A percentile compares a stretch with the other conserved stretches of the same genome.
These are phyloP conservation scores for Listrodromus nycthemerus DNA, from an alignment of 2,888 invertebrate genomes.

Conservation along the genomic window DNA sequence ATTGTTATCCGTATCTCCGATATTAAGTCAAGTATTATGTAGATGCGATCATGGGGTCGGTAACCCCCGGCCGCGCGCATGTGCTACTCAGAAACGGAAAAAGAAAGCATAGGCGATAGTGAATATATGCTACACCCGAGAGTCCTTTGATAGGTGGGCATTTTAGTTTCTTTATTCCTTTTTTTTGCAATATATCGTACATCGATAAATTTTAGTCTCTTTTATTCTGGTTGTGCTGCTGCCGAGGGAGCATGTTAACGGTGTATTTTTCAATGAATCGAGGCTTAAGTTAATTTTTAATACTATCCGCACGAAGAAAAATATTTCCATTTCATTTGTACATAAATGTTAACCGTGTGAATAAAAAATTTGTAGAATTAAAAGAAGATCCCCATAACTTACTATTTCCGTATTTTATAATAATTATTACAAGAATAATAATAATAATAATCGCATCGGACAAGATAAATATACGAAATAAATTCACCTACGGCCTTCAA, in stretches of 20 bases:
- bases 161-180: neutral
- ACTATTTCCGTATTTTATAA: neutral
- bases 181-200: conserved; percentile 1
- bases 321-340: conserved; percentile 80
- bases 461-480: too few relatives aligned
- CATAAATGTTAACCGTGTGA: conserved; percentile 80
- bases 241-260: neutral
- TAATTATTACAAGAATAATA: neutral
- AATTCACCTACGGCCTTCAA: too few relatives aligned
- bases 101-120: neutral
- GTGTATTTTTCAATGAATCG: conserved; percentile 38
- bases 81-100: neutral
- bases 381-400: conserved; percentile 18
- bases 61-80: neutral
- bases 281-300: conserved; percentile 54
- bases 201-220: conserved; percentile 44
- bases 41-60: conserved; percentile 3
- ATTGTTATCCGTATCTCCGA: conserved; percentile 24
- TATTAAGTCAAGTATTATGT: conserved; percentile 35
- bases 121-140: neutral
- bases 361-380: conserved; percentile 79
- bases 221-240: conserved; percentile 13
- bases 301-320: conserved; percentile 36
- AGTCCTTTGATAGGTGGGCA: neutral
- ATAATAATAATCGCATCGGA: too few relatives aligned